These are phyloP conservation scores for Platalea minor DNA, from an alignment of 2,797 vertebrate species.

Conservation along the genomic window DNA sequence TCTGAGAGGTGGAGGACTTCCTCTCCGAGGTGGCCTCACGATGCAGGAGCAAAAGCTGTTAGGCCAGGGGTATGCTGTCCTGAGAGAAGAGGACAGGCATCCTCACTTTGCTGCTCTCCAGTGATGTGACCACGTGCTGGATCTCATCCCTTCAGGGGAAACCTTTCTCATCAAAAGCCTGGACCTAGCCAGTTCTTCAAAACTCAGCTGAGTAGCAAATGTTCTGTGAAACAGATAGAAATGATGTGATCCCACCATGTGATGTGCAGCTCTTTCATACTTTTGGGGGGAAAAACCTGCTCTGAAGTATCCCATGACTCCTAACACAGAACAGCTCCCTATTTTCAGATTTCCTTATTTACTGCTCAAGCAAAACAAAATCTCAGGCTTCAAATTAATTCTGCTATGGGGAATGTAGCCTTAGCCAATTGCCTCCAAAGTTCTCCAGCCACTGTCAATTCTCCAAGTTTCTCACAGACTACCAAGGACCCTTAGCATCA, in stretches of 20 bases:
- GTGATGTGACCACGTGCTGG: neutral
- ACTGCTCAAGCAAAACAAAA: neutral
- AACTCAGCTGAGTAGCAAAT: neutral
- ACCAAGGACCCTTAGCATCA: neutral
- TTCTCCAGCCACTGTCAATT: neutral
- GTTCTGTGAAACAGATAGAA: neutral
- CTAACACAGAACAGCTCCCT: neutral
- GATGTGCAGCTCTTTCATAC: neutral
- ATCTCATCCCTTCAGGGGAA: neutral
- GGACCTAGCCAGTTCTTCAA: neutral
- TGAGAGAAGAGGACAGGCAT: neutral
- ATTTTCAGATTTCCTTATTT: neutral
- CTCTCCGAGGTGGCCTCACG: neutral
- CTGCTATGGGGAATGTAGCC: neutral
- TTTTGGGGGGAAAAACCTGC: neutral
- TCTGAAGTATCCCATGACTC: neutral
- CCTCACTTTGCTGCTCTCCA: neutral
- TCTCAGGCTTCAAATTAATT: neutral
- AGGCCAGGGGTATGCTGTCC: accelerated
- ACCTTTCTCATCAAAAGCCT: neutral
- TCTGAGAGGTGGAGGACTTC: neutral
- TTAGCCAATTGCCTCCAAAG: neutral
- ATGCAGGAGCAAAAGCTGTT: neutral
- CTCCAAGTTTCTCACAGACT: neutral
- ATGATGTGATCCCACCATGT: neutral